Percentiles rank a stretch among this genome's conserved stretches.
phyloP scores from a whole-genome alignment of 1,140 invertebrate genomes.

The Meloidogyne chitwoodi region DNA sequence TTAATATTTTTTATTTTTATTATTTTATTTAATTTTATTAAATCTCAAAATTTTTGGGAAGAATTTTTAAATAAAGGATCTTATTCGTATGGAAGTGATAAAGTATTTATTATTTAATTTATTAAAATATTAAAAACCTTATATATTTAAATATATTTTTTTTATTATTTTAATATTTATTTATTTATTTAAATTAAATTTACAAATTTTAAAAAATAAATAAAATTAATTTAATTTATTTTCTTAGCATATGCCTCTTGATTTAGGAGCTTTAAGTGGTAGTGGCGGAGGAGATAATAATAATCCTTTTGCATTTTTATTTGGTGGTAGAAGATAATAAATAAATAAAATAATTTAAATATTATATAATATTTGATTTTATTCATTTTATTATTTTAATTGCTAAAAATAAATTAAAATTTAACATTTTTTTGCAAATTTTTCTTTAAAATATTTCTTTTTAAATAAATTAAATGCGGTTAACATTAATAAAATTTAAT shows the following conservation, averaged over 20 bases:
- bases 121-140: no score
- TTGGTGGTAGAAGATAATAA: background rate
- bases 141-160: no score
- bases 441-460: background rate
- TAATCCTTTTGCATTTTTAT: background rate
- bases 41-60: background rate
- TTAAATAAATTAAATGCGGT: background rate
- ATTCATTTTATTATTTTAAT: background rate
- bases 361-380: background rate
- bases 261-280: constrained; percentile 1
- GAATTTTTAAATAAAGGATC: background rate
- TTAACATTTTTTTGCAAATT: background rate
- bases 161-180: no score
- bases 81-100: background rate
- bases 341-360: background rate
- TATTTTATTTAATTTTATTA: background rate
- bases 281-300: background rate
- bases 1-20: background rate
- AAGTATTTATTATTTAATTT: background rate
- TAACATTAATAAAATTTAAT: no score
- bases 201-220: no score
- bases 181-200: no score
- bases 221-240: no score
- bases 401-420: background rate
- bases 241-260: background rate